Base-by-base conservation (phyloP, 2,888 invertebrate genomes). In the Himalopsyche kuldschensis region DNA sequence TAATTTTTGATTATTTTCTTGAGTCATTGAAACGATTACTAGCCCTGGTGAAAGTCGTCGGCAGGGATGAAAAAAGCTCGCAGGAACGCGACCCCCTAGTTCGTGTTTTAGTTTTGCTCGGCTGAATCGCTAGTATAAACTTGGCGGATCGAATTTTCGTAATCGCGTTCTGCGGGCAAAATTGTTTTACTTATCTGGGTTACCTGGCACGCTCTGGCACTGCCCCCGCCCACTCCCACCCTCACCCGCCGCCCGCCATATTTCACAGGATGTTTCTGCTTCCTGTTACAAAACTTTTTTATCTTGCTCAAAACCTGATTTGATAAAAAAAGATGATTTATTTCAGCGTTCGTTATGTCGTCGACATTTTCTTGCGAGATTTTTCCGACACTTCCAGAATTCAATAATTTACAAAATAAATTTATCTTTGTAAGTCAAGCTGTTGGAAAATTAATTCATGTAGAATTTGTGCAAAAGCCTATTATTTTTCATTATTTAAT, bases 81-180 rank as follows among this genome's bases (percentile, higher is more conserved):
- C 20, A 30, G 30, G 15, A 69, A 69, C 69, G 20, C 15, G 69
- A 15, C 69, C 15, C 27, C 15, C 27, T 24, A 27, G 69, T 69
- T 69, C 69, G 69, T 30, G 69, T 69, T 27, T 27, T 69, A 69
- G 69, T 27, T 27, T 27, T 69, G 69, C 69, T 27, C 24, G 27
- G 31, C 55, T 81, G 27, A 24, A 20, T 48, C 11, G 31, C 24
- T 27, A 47, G 47, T 79, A 46, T 20, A 79, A 79, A 31, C 47
- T 55, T 75, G 48, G 30, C 48, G 81, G 69, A 81, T 81, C 81
- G 81, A 81, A 81, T 81, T 81, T 81, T 81, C 81, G 32, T 81
- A 81, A 81, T 81, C 81, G 81, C 77, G 48, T 81, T 81, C 79
- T 75, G 75, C 31, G 77, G 46, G 77, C 46, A 69, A 82, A 82